Conservation (phyloP, 2,113 vertebrate genomes). For the Macquaria australasica region DNA sequence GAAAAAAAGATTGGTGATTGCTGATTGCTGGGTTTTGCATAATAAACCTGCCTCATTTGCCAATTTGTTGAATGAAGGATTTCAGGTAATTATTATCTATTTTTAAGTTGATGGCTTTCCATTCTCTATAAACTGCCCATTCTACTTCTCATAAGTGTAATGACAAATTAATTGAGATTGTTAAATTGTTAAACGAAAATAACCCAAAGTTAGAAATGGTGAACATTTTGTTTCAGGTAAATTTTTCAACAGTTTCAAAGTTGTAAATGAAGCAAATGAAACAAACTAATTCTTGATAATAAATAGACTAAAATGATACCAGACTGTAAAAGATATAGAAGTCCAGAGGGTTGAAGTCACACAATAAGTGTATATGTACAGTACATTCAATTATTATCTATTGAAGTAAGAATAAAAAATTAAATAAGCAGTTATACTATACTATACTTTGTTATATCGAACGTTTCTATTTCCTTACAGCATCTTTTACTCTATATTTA, state of each 20-base stretch:
- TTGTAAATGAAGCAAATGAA: slow-evolving; percentile 7
- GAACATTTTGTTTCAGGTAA: neutral
- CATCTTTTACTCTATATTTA: neutral
- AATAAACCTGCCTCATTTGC: slow-evolving; percentile 70
- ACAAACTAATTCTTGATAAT: neutral
- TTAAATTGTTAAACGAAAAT: slow-evolving; percentile 33
- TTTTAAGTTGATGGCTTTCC: slow-evolving; percentile 70
- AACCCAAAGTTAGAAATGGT: slow-evolving; percentile 29
- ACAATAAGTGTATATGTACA: neutral
- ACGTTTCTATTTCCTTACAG: neutral
- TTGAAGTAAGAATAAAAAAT: neutral
- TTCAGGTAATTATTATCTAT: slow-evolving; percentile 74
- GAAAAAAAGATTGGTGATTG: slow-evolving; percentile 20
- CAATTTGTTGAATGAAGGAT: slow-evolving; percentile 55
- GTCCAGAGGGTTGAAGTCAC: neutral
- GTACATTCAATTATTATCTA: neutral
- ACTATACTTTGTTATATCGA: neutral
- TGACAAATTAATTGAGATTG: slow-evolving; percentile 58
- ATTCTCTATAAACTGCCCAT: slow-evolving; percentile 51
- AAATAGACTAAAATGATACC: neutral
- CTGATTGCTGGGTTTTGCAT: slow-evolving; percentile 63
- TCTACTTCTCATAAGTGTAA: slow-evolving; percentile 38
- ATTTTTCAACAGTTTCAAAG: neutral
- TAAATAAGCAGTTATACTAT: neutral
- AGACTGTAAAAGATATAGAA: neutral